phyloP scores from a whole-genome alignment of 1,140 invertebrate genomes.

The Stegodyphus dumicola region DNA sequence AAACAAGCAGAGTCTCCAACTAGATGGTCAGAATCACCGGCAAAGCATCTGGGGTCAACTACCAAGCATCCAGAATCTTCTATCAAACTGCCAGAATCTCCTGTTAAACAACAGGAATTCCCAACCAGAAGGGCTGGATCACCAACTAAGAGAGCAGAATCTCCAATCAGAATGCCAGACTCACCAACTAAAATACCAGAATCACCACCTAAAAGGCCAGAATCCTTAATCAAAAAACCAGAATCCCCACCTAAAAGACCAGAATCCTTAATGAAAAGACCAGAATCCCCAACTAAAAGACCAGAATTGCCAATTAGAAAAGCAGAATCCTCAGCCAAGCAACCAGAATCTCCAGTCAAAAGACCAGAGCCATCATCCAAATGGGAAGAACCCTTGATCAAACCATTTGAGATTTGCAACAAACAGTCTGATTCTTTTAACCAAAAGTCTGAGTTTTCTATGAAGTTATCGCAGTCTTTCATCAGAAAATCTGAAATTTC shows the following conservation, averaged over 20 bases:
- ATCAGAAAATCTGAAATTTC: too few species aligned
- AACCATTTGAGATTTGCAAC: too few species aligned
- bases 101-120: neutral
- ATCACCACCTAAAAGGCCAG: neutral
- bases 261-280: neutral
- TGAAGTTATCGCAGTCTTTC: too few species aligned
- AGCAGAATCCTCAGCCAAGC: neutral
- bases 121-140: neutral
- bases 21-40: neutral
- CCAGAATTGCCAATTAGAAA: neutral
- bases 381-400: too few species aligned
- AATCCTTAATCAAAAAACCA: neutral
- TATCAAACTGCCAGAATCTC: neutral
- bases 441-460: too few species aligned
- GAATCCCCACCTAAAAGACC: neutral
- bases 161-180: neutral
- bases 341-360: too few species aligned
- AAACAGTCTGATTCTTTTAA: too few species aligned
- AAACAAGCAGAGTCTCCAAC: neutral
- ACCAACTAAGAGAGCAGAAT: neutral
- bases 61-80: neutral
- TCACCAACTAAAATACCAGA: neutral
- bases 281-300: neutral
- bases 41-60: neutral
- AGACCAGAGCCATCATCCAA: too few species aligned